phyloP scores from a whole-genome alignment of 2,797 vertebrate genomes.

The Oceanodroma leucorhoa region DNA sequence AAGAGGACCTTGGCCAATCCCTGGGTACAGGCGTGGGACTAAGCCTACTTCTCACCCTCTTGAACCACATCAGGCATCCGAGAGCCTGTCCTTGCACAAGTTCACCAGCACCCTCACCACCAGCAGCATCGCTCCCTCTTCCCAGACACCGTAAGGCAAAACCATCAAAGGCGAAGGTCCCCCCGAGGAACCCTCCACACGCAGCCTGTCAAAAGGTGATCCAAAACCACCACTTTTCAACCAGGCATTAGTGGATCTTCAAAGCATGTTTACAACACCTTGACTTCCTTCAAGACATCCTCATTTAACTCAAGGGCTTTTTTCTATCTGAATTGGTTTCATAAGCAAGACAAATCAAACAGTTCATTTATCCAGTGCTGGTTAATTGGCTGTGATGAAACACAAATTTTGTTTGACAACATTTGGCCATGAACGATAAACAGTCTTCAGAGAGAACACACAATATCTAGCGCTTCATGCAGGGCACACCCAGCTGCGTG shows the following conservation, averaged over 20 bases:
- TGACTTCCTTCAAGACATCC: neutral
- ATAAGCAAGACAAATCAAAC: neutral
- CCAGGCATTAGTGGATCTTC: neutral
- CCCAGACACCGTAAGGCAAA: neutral
- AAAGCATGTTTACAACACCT: neutral
- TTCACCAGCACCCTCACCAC: neutral
- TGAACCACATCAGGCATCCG: neutral
- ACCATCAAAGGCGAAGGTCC: neutral
- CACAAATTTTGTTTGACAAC: neutral
- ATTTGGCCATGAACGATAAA: neutral
- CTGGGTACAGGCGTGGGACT: neutral
- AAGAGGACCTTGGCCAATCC: neutral
- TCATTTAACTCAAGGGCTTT: neutral
- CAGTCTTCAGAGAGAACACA: neutral
- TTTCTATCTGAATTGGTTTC: neutral
- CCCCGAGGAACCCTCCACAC: accelerated
- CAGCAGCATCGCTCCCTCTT: neutral
- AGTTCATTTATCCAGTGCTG: neutral
- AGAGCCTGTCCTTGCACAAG: neutral
- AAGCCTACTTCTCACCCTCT: neutral
- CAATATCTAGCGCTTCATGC: accelerated
- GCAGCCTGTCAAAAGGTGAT: accelerated
- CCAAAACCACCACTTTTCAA: neutral
- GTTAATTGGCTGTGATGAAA: neutral
- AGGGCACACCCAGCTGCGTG: neutral